Base-by-base conservation (phyloP, 2,888 invertebrate species). In the Synanthedon formicaeformis region DNA sequence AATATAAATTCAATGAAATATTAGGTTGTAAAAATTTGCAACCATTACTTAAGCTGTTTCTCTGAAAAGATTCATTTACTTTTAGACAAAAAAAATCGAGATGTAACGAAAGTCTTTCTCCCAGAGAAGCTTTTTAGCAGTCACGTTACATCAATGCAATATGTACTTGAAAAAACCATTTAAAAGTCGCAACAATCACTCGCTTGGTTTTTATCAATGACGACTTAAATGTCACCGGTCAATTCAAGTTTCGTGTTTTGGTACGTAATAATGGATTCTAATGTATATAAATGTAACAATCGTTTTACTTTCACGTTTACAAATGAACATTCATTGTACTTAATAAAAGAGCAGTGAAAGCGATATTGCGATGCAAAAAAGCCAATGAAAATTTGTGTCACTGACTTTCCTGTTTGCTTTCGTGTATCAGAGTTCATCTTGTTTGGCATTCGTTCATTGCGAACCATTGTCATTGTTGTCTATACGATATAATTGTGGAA, bases 361-460 rank as follows among this genome's bases (percentile, higher is more conserved):
- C 73, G 81, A 80, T 84, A 85, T 77, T 70, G 76, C 66, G 67
- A 73, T 81, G 81, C 74, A 82, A 85, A 86, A 56, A 82, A 85
- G 75, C 69, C 73, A 81, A 82, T 79, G 81, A 83, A 86, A 84
- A 84, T 81, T 81, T 72, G 84, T 83, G 83, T 84, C 83, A 77
- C 77, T 75, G 74, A 74, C 81, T 83, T 82, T 82, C 81, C 82
- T 79, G 72, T 70, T 73, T 67, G 71, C 71, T 74, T 71, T 75
- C 69, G 64, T 71, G 68, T 65, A 65, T 53, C 65, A 63, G 67
- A 65, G 63, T 59, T 69, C 75, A 69, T 70, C 71, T 69, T 80
- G 81, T 78, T 80, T 80, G 64, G 63, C 64, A 75, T 80, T 67
- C 56, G 41, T 51, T 10, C 8, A 52, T 58, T 59, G 56, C 58